Conservation (phyloP, 2,113 vertebrate species). For the Dromas ardeola region DNA sequence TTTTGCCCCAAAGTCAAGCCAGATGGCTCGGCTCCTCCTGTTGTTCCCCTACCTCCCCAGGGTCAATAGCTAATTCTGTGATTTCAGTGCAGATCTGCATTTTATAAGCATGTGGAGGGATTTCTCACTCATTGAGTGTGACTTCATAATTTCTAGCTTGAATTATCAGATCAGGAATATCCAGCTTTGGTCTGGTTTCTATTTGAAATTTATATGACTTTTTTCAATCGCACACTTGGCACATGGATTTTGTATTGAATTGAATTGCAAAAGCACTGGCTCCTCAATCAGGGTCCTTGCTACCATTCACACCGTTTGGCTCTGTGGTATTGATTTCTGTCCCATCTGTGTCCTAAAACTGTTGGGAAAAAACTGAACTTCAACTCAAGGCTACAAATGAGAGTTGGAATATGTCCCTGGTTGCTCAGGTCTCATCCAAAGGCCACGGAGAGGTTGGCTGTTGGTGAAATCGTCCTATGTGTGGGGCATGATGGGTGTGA, state of each 20-base stretch:
- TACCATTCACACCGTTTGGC: neutral
- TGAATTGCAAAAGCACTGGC: neutral
- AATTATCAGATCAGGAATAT: neutral
- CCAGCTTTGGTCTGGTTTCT: neutral
- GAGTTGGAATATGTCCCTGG: neutral
- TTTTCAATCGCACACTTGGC: neutral
- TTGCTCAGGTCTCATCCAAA: neutral
- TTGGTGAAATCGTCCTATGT: neutral
- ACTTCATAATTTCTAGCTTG: neutral
- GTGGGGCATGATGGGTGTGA: neutral
- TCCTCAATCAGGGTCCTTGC: neutral
- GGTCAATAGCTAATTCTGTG: neutral
- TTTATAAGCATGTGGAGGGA: neutral
- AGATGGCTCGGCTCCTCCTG: neutral
- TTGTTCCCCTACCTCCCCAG: rapidly evolving
- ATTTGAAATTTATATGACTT: neutral
- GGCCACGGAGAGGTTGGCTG: neutral
- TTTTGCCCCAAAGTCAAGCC: neutral
- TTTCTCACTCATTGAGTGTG: neutral
- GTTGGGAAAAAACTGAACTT: neutral
- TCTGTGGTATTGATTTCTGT: neutral
- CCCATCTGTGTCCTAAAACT: neutral
- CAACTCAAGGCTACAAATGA: neutral
- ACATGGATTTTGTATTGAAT: neutral
- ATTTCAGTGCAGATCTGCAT: neutral